These are phyloP conservation scores for Drosophila paramelanica DNA, from an alignment of 2,888 invertebrate genomes.

Conservation along the genomic window DNA sequence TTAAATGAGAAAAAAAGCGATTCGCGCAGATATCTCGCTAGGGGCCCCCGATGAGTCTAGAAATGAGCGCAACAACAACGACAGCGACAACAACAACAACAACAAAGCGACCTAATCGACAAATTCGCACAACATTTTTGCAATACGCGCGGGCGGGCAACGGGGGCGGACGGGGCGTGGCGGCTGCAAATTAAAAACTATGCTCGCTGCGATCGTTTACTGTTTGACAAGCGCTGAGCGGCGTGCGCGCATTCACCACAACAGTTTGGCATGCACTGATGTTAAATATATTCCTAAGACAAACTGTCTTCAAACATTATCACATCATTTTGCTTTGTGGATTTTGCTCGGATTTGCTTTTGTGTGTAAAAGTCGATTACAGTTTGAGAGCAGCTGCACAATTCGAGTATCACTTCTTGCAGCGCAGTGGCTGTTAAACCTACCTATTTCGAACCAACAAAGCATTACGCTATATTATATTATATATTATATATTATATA, in stretches of 20 bases:
- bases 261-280: not conserved
- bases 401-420: too few relatives aligned
- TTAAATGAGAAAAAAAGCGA: conserved; percentile 63
- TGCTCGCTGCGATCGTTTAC: conserved; percentile 32
- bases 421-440: too few relatives aligned
- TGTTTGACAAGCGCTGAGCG: conserved; percentile 40
- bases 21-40: conserved; percentile 59
- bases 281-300: too few relatives aligned
- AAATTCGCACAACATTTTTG: conserved; percentile 56
- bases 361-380: not conserved
- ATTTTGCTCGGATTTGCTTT: too few relatives aligned
- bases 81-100: conserved; percentile 28
- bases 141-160: conserved; percentile 8
- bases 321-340: too few relatives aligned
- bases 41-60: conserved; percentile 56
- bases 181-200: conserved; percentile 22
- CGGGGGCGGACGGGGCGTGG: conserved; percentile 13
- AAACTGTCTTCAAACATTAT: too few relatives aligned
- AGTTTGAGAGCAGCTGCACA: not conserved
- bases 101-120: conserved; percentile 39
- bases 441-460: too few relatives aligned
- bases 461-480: too few relatives aligned
- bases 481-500: too few relatives aligned
- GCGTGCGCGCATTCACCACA: conserved; percentile 5
- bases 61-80: conserved; percentile 52